Evolutionary conservation across 2,888 invertebrate species (phyloP).

Genomic region (Blastobasis adustella): DNA sequence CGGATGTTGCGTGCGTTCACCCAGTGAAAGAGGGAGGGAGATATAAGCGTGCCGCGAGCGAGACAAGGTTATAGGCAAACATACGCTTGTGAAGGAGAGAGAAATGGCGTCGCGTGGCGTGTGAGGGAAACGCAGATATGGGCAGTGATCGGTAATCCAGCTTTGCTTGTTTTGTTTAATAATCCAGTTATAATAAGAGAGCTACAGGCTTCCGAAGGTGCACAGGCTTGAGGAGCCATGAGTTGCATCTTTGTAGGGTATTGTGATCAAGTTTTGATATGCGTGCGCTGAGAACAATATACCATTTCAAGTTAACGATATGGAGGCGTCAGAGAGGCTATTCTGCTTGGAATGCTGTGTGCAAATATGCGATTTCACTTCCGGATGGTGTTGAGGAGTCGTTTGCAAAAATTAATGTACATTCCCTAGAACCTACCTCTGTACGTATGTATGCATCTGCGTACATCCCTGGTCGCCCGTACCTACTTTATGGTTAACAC

Average conservation of each 20-base stretch:
- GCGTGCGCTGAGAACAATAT: background rate
- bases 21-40: constrained; percentile 32
- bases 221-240: constrained; percentile 1
- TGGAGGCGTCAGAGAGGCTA: background rate
- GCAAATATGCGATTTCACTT: too few species aligned
- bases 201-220: constrained; percentile 17
- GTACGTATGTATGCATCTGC: too few species aligned
- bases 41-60: constrained; percentile 41
- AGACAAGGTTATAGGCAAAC: constrained; percentile 12
- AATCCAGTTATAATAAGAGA: constrained; percentile 53
- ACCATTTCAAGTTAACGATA: too few species aligned
- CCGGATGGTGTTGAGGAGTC: too few species aligned
- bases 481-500: too few species aligned
- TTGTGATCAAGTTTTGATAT: background rate
- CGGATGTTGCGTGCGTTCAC: constrained; percentile 61
- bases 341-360: too few species aligned
- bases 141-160: constrained; percentile 25
- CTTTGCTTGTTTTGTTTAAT: constrained; percentile 37
- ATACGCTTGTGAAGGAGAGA: constrained; percentile 13
- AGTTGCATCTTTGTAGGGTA: constrained; percentile 5
- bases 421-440: too few species aligned
- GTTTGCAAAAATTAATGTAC: too few species aligned
- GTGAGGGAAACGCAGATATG: constrained; percentile 23
- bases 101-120: constrained; percentile 50
- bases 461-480: too few species aligned